Base-by-base conservation (phyloP, 2,888 invertebrate genomes). In the Gnatocerus cornutus region DNA sequence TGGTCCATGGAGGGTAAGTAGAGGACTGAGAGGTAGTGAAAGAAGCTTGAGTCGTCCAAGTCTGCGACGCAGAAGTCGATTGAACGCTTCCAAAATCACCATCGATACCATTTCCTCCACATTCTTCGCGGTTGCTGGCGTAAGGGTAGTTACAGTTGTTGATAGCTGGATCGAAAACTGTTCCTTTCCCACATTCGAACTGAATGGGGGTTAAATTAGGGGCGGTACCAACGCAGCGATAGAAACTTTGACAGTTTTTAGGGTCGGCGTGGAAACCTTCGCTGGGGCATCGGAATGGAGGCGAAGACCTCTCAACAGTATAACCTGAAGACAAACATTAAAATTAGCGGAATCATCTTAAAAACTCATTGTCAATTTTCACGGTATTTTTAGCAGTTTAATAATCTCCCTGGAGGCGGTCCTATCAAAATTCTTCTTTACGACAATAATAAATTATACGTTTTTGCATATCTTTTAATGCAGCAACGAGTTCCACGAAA, bases 151-250 rank as follows among this genome's bases (percentile, higher is more conserved):
- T 91, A 80, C 94, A 95, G 67, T 90, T 87, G 78, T 88, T 88
- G 33, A 87, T 87, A 21, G 88, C 86, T 39, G 90, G 88, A 79
- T 94, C 92, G 80, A 91, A 95, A 21, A 94, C 90, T 0, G 93
- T 93, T 9, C 92, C 93, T 37, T 89, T 89, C 12, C 90, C 91
- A 80, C 95, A 95, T 82, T 90, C 89, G 82, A 93, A 93, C 86
- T 87, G 85, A 75, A 89, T 91, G 9, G 90, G 87, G 5, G 88
- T 89, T 71, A 88, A 87, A 73, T 85, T 86, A 45, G 86, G 86
- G 67, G 85, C 85, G 67, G 88, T 88, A 79, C 88, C 87, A 12
- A 92, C 89, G 76, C 95, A 95, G 78, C 93, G 88, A 81, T 93
- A 93, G 84, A 93, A 94, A 55, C 88, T 84, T 48, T 87, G 87